Conservation (phyloP, 2,797 vertebrate genomes). For the Sebastes oblongus region DNA sequence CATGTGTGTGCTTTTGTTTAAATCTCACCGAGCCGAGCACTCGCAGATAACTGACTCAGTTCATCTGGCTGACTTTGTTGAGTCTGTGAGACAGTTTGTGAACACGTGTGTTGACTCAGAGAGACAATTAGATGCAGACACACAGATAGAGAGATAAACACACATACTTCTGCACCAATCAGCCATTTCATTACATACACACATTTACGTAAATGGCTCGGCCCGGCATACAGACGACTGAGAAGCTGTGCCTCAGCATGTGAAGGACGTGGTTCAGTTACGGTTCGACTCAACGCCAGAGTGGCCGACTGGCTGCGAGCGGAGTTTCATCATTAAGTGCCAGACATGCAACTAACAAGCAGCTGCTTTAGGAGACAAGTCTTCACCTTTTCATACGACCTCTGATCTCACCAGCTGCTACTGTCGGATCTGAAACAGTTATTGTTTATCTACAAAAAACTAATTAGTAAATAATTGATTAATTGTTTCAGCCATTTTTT, state of each 20-base stretch:
- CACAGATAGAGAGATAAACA: constrained; percentile 32
- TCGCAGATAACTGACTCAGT: not conserved
- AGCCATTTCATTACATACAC: constrained; percentile 7
- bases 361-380: not conserved
- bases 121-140: constrained; percentile 26
- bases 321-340: not conserved
- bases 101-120: constrained; percentile 26
- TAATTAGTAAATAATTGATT: not conserved
- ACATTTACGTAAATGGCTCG: not conserved
- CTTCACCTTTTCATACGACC: not conserved
- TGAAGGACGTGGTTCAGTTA: constrained; percentile 9
- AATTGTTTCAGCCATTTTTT: not conserved
- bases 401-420: not conserved
- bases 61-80: constrained; percentile 27
- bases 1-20: constrained; percentile 21
- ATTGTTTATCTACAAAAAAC: not conserved
- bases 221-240: not conserved
- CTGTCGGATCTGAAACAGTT: not conserved
- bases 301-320: not conserved
- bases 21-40: constrained; percentile 17
- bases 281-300: not conserved
- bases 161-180: constrained; percentile 4
- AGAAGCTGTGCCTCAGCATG: constrained; percentile 19
- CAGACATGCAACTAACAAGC: not conserved
- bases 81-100: constrained; percentile 17